A percentile compares a stretch with the other conserved stretches of the same genome.
Evolutionary conservation across 2,797 vertebrate genomes (phyloP).

Genomic region (Choloepus didactylus): DNA sequence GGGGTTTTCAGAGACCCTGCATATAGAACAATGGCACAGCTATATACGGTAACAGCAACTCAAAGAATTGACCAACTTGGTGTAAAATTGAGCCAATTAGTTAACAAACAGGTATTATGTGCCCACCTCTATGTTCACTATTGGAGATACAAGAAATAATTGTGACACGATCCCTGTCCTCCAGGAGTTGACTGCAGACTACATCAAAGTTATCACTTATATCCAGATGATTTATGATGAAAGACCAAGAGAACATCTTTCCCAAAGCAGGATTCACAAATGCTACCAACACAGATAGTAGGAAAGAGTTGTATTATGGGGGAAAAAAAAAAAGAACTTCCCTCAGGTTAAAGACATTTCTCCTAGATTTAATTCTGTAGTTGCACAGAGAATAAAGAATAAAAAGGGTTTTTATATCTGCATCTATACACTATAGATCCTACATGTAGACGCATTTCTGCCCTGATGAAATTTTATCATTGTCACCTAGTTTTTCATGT

Average conservation of each 20-base stretch:
- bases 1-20: neutral
- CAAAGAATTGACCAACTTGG: neutral
- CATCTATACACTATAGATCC: neutral
- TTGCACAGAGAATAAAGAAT: neutral
- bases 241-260: neutral
- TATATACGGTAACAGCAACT: neutral
- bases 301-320: neutral
- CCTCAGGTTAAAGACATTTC: neutral
- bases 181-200: neutral
- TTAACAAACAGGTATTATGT: neutral
- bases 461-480: neutral
- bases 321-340: neutral
- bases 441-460: neutral
- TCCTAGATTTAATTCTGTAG: conserved; percentile 25
- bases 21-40: too few species aligned
- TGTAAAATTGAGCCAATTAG: neutral
- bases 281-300: neutral
- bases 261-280: neutral
- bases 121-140: neutral
- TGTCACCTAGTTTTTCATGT: neutral
- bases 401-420: neutral
- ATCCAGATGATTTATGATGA: neutral
- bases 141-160: neutral
- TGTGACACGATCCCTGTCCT: neutral
- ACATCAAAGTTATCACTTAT: neutral